Evolutionary conservation across 2,888 invertebrate species (phyloP).

Genomic region (Mamestra brassicae): DNA sequence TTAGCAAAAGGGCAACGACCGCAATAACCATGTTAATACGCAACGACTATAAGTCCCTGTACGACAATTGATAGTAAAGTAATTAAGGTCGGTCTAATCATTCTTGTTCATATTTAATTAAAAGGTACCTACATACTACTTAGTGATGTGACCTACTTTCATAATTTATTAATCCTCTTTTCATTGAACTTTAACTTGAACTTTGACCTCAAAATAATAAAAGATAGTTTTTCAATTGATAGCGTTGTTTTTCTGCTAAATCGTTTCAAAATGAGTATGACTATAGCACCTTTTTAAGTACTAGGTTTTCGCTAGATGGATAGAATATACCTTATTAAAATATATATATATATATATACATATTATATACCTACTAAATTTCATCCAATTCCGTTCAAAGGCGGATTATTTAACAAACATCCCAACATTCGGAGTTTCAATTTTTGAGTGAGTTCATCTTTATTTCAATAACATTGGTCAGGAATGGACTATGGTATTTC

Average conservation of each 20-base stretch:
- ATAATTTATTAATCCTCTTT: slow-evolving; percentile 5
- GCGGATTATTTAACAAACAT: background rate
- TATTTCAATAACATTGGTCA: background rate
- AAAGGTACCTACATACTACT: background rate
- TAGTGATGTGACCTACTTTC: background rate
- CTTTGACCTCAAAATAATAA: background rate
- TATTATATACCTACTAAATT: too few relatives aligned
- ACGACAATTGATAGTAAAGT: slow-evolving; percentile 8
- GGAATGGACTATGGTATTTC: too few relatives aligned
- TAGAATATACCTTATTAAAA: too few relatives aligned
- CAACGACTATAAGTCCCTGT: background rate
- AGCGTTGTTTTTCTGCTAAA: too few relatives aligned
- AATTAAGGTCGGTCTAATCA: slow-evolving; percentile 35
- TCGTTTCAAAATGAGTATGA: background rate
- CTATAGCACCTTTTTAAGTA: too few relatives aligned
- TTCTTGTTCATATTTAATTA: slow-evolving; percentile 39
- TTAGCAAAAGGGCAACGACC: background rate
- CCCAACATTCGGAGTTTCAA: background rate
- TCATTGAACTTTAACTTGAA: background rate
- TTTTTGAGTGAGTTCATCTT: too few relatives aligned
- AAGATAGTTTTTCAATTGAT: background rate
- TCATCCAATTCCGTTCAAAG: background rate
- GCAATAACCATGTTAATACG: background rate
- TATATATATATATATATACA: too few relatives aligned
- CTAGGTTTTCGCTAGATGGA: too few relatives aligned